Conservation (phyloP, 2,113 vertebrate species). For the Peromyscus leucopus region DNA sequence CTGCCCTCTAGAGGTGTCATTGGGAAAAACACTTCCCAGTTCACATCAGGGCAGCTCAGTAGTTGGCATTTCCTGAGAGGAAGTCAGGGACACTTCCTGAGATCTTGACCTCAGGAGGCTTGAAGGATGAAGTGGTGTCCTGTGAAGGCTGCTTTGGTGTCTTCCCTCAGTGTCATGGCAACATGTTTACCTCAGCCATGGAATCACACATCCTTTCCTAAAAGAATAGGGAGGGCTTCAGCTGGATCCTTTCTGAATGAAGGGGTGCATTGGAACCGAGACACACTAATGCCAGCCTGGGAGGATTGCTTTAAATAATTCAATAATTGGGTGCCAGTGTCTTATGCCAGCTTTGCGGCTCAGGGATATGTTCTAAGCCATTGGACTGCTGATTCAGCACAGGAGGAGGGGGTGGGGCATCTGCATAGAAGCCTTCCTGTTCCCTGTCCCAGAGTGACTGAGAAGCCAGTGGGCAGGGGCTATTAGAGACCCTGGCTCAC, state of each 20-base stretch:
- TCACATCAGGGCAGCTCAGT: accelerated
- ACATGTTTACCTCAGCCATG: not conserved
- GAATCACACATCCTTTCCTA: not conserved
- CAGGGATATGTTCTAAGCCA: not conserved
- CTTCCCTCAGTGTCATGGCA: not conserved
- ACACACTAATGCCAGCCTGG: not conserved
- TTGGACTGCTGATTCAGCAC: not conserved
- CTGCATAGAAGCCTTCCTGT: not conserved
- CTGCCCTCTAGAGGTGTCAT: not conserved
- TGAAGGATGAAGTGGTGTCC: not conserved
- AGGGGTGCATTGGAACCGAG: not conserved
- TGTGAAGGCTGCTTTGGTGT: not conserved
- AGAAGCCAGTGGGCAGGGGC: not conserved
- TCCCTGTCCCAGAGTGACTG: not conserved
- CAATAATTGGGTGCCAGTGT: not conserved
- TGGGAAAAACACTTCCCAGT: not conserved
- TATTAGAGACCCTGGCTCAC: not conserved
- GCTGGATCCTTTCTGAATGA: constrained; percentile 86
- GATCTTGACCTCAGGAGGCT: not conserved
- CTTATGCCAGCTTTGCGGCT: not conserved
- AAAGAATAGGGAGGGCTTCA: accelerated
- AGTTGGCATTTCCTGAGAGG: not conserved
- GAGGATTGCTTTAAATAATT: not conserved
- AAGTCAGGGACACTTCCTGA: not conserved
- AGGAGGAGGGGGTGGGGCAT: not conserved